Conservation (phyloP, 2,888 invertebrate genomes). For the Villa cingulata region DNA sequence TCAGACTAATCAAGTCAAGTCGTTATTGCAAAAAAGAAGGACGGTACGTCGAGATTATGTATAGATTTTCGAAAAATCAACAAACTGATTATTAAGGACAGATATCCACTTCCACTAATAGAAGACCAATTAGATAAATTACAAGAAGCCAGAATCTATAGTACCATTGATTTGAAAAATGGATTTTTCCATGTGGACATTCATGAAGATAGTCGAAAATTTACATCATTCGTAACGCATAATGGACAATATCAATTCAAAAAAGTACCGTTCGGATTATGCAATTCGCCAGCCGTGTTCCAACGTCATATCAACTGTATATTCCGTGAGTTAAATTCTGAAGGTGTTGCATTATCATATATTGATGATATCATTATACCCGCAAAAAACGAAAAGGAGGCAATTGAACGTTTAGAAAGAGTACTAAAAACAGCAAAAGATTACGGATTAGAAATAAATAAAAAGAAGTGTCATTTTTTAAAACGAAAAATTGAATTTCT, state of each 20-base stretch:
- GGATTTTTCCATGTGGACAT: conserved; percentile 24
- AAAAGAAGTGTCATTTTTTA: conserved; percentile 17
- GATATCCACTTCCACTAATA: conserved; percentile 16
- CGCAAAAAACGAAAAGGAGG: not conserved
- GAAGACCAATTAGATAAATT: too few relatives aligned
- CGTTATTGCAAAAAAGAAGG: conserved; percentile 14
- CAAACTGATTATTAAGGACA: conserved; percentile 11
- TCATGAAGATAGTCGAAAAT: conserved; percentile 11
- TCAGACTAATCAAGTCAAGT: conserved; percentile 16
- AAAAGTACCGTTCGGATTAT: conserved; percentile 1
- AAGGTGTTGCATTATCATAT: conserved; percentile 13
- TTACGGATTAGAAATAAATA: conserved; percentile 12
- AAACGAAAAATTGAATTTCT: conserved; percentile 7
- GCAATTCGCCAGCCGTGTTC: conserved; percentile 18
- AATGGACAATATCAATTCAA: conserved; percentile 19
- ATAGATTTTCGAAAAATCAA: too few relatives aligned
- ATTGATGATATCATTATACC: conserved; percentile 18
- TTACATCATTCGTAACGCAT: too few relatives aligned
- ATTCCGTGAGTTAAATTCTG: conserved; percentile 6
- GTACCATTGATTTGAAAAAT: conserved; percentile 18
- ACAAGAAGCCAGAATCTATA: conserved; percentile 17
- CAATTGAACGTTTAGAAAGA: conserved; percentile 3
- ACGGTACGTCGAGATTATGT: conserved; percentile 12
- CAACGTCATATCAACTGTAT: conserved; percentile 15
- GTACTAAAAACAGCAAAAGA: conserved; percentile 6